Conservation (phyloP, 2,797 vertebrate genomes). For the Poeciliopsis presidionis region DNA sequence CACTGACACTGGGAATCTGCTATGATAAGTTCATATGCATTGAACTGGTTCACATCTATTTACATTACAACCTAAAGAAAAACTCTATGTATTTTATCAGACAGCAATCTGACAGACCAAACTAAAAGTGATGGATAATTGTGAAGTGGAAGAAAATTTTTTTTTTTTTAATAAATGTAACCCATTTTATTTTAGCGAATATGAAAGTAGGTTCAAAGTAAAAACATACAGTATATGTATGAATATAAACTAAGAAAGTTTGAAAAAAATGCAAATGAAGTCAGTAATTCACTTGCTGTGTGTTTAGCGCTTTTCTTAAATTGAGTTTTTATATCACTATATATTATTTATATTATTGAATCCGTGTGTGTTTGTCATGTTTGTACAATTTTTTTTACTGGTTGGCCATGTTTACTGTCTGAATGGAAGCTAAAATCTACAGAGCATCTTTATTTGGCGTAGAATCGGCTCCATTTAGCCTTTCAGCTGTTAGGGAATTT, state of each 20-base stretch:
- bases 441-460: slow-evolving; percentile 52
- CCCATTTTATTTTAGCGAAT: too few species aligned
- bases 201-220: too few species aligned
- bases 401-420: not conserved
- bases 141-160: not conserved
- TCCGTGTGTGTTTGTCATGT: not conserved
- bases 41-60: not conserved
- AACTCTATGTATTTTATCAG: not conserved
- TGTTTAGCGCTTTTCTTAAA: too few species aligned
- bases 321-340: too few species aligned
- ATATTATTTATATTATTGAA: too few species aligned
- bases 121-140: not conserved
- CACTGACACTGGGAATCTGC: not conserved
- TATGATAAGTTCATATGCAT: not conserved
- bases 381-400: not conserved
- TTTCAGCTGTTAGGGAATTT: slow-evolving; percentile 55
- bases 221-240: too few species aligned
- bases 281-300: too few species aligned
- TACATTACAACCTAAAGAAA: not conserved
- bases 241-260: too few species aligned
- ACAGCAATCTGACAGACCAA: not conserved
- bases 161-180: not conserved
- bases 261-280: too few species aligned
- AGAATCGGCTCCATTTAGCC: slow-evolving; percentile 51
- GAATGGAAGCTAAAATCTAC: slow-evolving; percentile 17